Conservation (phyloP, 2,113 vertebrate species). For the Anoplopoma fimbria region DNA sequence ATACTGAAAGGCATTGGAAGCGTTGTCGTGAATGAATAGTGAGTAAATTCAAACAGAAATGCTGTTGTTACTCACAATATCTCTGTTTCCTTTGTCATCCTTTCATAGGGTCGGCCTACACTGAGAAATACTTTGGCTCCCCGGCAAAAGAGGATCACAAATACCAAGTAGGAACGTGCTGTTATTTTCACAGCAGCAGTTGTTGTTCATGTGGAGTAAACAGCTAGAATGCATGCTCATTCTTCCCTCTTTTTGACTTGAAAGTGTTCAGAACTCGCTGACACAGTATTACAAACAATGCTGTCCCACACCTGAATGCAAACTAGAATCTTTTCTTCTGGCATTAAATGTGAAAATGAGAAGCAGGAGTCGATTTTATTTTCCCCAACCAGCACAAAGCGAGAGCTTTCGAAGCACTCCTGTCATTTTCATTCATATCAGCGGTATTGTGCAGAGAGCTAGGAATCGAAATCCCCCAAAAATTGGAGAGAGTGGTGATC, state of each 20-base stretch:
- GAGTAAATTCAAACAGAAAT: background rate
- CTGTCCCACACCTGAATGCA: background rate
- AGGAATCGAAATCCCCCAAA: background rate
- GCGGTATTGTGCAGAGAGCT: background rate
- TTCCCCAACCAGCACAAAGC: background rate
- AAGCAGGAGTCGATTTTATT: background rate
- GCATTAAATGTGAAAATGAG: background rate
- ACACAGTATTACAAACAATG: background rate
- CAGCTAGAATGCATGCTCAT: background rate
- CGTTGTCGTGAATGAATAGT: background rate
- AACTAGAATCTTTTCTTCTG: background rate
- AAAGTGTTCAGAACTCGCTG: background rate
- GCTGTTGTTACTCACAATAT: background rate
- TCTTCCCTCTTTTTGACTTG: background rate
- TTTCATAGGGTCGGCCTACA: slow-evolving; percentile 72
- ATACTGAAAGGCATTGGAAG: background rate
- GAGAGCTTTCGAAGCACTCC: background rate
- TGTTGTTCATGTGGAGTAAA: background rate
- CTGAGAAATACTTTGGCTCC: slow-evolving; percentile 80
- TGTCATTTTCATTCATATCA: background rate
- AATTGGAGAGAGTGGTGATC: background rate
- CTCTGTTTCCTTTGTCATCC: slow-evolving; percentile 2
- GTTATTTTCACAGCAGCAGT: background rate
- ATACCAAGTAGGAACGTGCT: slow-evolving; percentile 67
- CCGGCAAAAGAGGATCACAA: slow-evolving; percentile 59